These are phyloP conservation scores for Microcebus tavaratra DNA, from an alignment of 2,113 vertebrate species.

Conservation along the genomic window DNA sequence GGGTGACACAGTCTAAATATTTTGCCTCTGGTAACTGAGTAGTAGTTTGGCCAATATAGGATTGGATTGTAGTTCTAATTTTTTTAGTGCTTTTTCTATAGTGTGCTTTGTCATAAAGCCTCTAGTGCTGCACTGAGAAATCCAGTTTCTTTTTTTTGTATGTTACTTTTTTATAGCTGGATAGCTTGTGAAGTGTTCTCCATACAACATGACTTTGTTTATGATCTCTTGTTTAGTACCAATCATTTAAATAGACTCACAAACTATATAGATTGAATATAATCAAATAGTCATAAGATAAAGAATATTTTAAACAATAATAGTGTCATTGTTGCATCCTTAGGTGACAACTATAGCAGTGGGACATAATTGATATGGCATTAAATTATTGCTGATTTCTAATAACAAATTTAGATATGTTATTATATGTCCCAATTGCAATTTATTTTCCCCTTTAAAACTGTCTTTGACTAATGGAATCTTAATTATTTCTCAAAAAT, in stretches of 20 bases:
- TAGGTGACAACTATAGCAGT: neutral
- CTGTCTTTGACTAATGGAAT: neutral
- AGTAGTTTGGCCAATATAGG: neutral
- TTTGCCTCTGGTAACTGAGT: neutral
- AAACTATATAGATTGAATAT: neutral
- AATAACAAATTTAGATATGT: neutral
- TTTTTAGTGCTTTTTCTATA: neutral
- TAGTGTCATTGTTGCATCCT: neutral
- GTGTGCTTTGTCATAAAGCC: neutral
- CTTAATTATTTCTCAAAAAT: neutral
- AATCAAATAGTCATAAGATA: neutral
- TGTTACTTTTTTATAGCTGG: neutral
- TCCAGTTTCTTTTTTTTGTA: neutral
- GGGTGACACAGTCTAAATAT: neutral
- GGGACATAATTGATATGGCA: neutral
- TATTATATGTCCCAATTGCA: neutral
- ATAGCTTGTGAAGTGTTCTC: neutral
- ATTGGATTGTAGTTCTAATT: neutral
- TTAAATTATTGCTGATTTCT: neutral
- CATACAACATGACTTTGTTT: neutral
- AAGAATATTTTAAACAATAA: neutral
- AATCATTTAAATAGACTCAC: neutral
- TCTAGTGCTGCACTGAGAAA: neutral
- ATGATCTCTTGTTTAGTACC: neutral
- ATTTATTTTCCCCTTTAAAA: neutral